phyloP scores from a whole-genome alignment of 2,888 invertebrate species.

The Pristionchus mayeri region DNA sequence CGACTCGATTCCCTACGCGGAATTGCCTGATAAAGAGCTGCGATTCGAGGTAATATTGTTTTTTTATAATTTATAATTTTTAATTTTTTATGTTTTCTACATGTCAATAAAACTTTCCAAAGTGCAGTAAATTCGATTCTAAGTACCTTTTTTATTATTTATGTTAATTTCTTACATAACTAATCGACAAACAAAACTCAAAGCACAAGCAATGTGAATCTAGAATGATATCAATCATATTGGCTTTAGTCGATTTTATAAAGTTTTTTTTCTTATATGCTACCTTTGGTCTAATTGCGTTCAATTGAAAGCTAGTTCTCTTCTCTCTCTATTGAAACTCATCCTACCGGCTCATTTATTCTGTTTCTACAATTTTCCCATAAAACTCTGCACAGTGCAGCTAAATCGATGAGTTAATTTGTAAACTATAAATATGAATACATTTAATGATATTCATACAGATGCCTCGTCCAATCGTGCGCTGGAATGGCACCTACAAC shows the following conservation, averaged over 20 bases:
- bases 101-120: background rate
- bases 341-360: background rate
- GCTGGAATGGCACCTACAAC: background rate
- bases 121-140: background rate
- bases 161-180: background rate
- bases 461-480: background rate
- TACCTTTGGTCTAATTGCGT: too few species aligned
- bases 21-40: background rate
- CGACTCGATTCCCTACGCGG: constrained; percentile 34
- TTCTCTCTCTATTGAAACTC: background rate
- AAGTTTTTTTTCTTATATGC: too few species aligned
- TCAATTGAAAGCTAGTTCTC: too few species aligned
- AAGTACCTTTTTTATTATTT: background rate
- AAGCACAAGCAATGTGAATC: too few species aligned
- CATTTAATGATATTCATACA: background rate
- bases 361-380: background rate
- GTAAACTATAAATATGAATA: background rate
- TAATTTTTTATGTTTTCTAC: background rate
- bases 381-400: background rate
- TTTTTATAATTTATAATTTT: background rate
- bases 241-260: too few species aligned
- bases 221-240: too few species aligned
- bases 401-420: background rate
- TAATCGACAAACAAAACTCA: too few species aligned
- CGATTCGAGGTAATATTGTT: background rate